A percentile compares a stretch with the other conserved stretches of the same genome.
These are phyloP conservation scores for Belonocnema kinseyi DNA, from an alignment of 1,140 invertebrate genomes.

Conservation along the genomic window DNA sequence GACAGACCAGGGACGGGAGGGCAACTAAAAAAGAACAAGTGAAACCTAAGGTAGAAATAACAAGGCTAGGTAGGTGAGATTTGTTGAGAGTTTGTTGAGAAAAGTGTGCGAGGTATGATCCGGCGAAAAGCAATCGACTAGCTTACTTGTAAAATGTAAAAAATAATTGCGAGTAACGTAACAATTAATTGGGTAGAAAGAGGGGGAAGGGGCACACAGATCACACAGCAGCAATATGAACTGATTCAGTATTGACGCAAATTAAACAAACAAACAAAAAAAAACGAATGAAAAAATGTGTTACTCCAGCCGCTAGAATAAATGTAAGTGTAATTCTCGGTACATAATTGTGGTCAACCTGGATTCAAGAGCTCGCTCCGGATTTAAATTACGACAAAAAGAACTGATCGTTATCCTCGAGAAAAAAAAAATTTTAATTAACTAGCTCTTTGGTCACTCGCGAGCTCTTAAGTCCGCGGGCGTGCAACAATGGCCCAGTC, in stretches of 20 bases:
- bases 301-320: conserved; percentile 62
- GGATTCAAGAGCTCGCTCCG: conserved; percentile 39
- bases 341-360: conserved; percentile 42
- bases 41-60: conserved; percentile 31
- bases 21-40: conserved; percentile 34
- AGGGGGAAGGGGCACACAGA: conserved; percentile 31
- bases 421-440: conserved; percentile 15
- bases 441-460: neutral
- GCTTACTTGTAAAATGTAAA: conserved; percentile 16
- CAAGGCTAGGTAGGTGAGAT: conserved; percentile 6
- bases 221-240: conserved; percentile 59
- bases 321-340: conserved; percentile 48
- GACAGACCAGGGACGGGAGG: conserved; percentile 34
- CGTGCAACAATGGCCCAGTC: conserved; percentile 53
- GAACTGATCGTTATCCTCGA: conserved; percentile 28
- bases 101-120: conserved; percentile 28
- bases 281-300: conserved; percentile 49
- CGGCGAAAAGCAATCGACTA: conserved; percentile 31
- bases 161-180: conserved; percentile 26
- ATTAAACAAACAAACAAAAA: conserved; percentile 49
- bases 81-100: conserved; percentile 29
- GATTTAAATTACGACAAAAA: neutral
- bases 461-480: conserved; percentile 38
- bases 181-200: conserved; percentile 18
- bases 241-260: conserved; percentile 59